Conservation (phyloP, 2,888 invertebrate genomes). For the Ethmia dodecea region DNA sequence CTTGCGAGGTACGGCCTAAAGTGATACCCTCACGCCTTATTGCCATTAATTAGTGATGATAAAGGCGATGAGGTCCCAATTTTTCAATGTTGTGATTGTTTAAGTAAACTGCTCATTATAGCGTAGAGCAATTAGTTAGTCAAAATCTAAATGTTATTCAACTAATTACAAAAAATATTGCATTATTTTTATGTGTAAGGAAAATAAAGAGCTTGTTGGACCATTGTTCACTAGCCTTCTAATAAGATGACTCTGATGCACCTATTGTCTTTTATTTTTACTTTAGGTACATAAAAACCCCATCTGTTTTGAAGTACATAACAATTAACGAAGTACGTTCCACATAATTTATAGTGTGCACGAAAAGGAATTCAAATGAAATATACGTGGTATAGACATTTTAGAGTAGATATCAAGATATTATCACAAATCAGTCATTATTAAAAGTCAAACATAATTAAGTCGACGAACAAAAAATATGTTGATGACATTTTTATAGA, state of each 20-base stretch:
- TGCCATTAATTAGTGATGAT: slow-evolving; percentile 26
- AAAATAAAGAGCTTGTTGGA: slow-evolving; percentile 62
- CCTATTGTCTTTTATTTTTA: slow-evolving; percentile 2
- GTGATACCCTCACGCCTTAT: slow-evolving; percentile 2
- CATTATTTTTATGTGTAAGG: slow-evolving; percentile 30
- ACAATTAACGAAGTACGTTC: too few species aligned
- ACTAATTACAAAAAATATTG: too few species aligned
- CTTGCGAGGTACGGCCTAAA: slow-evolving; percentile 10
- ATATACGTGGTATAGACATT: too few species aligned
- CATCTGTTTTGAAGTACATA: too few species aligned
- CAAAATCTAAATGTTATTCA: slow-evolving; percentile 43
- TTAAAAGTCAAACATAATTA: too few species aligned
- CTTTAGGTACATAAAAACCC: too few species aligned
- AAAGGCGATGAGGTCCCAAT: slow-evolving; percentile 27
- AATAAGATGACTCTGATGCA: slow-evolving; percentile 19
- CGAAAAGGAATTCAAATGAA: too few species aligned
- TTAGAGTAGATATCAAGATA: too few species aligned
- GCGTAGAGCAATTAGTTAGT: slow-evolving; percentile 47
- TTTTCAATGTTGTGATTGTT: slow-evolving; percentile 60
- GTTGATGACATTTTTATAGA: too few species aligned
- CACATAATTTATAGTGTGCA: too few species aligned
- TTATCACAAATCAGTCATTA: too few species aligned
- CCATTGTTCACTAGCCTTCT: slow-evolving; percentile 70
- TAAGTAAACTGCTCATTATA: slow-evolving; percentile 51
- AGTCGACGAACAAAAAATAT: too few species aligned